These are phyloP conservation scores for Bombus cullumanus DNA, from an alignment of 1,140 invertebrate genomes.

Conservation along the genomic window DNA sequence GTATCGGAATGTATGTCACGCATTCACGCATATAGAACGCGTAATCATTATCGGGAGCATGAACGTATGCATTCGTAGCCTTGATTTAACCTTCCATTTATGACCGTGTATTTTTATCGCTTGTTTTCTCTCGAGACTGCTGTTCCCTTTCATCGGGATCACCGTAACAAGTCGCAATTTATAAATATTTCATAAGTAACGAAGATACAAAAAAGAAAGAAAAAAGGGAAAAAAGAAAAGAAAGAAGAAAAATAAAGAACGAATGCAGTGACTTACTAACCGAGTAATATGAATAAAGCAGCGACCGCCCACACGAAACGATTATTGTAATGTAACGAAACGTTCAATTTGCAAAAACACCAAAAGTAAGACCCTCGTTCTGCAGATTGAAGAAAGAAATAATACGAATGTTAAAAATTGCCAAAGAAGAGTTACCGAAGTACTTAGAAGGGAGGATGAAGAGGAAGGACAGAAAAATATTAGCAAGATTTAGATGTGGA, in stretches of 20 bases:
- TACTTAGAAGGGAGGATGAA: too few species aligned
- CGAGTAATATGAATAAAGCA: too few species aligned
- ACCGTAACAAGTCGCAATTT: neutral
- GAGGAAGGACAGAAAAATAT: too few species aligned
- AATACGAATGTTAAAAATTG: too few species aligned
- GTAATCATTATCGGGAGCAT: slow-evolving; percentile 45
- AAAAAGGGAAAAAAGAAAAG: too few species aligned
- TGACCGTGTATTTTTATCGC: slow-evolving; percentile 6
- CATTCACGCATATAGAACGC: slow-evolving; percentile 38
- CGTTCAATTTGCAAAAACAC: too few species aligned
- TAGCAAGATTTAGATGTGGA: too few species aligned
- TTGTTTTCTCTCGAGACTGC: neutral
- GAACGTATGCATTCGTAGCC: slow-evolving; percentile 17
- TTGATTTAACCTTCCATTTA: slow-evolving; percentile 43
- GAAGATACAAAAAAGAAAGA: neutral
- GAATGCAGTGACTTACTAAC: too few species aligned
- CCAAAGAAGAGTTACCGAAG: too few species aligned
- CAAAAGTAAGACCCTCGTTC: too few species aligned
- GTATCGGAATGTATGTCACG: slow-evolving; percentile 44
- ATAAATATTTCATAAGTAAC: neutral
- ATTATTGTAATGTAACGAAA: too few species aligned
- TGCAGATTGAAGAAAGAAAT: neutral
- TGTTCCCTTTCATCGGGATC: neutral
- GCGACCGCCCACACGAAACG: too few species aligned
- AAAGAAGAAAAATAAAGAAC: neutral